phyloP scores from a whole-genome alignment of 2,888 invertebrate genomes.

The Crematogaster levior region DNA sequence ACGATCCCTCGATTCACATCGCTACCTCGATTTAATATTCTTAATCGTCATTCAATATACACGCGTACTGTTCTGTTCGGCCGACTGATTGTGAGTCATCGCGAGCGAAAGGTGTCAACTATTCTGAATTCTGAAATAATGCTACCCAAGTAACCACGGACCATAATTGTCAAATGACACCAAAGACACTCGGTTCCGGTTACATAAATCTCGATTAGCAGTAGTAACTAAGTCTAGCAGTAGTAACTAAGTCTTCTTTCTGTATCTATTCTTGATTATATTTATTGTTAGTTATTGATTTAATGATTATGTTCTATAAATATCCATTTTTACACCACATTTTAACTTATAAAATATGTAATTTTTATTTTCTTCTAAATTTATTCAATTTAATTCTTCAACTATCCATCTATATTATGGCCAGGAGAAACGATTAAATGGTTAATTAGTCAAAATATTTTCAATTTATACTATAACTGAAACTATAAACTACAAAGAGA shows the following conservation, averaged over 20 bases:
- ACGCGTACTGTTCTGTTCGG: constrained; percentile 31
- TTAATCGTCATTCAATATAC: constrained; percentile 64
- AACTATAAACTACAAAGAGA: background rate
- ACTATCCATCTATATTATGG: background rate
- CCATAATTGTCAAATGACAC: background rate
- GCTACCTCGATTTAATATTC: constrained; percentile 67
- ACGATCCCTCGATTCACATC: constrained; percentile 64
- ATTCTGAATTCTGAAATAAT: constrained; percentile 40
- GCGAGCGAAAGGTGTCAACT: constrained; percentile 44
- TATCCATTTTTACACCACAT: background rate
- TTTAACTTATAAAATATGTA: background rate
- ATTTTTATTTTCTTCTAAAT: background rate
- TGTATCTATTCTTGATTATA: background rate
- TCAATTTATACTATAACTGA: background rate
- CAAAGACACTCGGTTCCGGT: background rate
- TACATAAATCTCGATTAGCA: background rate
- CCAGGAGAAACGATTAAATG: background rate
- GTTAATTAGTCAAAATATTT: background rate
- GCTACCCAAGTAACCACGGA: background rate
- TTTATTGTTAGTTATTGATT: background rate
- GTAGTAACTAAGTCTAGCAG: background rate
- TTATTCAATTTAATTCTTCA: background rate
- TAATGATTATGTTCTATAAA: no score
- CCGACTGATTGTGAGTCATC: constrained; percentile 60
- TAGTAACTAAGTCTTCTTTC: background rate